Percentiles rank a stretch among this genome's conserved stretches.
Evolutionary conservation across 2,113 vertebrate species (phyloP).

Genomic region (Carettochelys insculpta): DNA sequence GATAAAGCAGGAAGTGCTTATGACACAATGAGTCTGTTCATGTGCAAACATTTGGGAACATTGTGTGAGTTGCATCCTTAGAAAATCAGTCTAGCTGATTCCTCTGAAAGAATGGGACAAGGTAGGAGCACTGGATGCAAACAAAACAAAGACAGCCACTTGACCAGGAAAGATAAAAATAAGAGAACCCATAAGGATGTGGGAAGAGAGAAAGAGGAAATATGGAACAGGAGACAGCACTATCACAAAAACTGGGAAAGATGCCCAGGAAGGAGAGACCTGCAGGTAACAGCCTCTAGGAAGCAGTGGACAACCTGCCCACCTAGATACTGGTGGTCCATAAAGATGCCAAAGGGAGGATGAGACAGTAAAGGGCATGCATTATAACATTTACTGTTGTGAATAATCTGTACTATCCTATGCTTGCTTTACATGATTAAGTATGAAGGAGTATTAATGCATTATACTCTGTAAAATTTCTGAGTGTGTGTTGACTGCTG

Average conservation of each 20-base stretch:
- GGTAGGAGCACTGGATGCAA: not conserved
- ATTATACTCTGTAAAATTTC: not conserved
- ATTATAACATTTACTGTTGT: not conserved
- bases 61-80: not conserved
- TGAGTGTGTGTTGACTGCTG: not conserved
- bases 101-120: not conserved
- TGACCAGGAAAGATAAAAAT: not conserved
- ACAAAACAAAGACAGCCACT: not conserved
- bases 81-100: not conserved
- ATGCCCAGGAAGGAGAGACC: not conserved
- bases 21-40: not conserved
- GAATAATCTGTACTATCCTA: not conserved
- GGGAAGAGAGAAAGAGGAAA: not conserved
- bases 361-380: not conserved
- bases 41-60: not conserved
- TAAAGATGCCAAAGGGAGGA: not conserved
- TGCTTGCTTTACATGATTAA: not conserved
- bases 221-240: not conserved
- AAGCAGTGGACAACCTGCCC: not conserved
- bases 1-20: not conserved
- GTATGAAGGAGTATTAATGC: not conserved
- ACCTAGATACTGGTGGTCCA: not conserved
- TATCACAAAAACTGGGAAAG: not conserved
- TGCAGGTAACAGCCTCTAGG: not conserved
- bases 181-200: not conserved